These are phyloP conservation scores for Melospiza georgiana DNA, from an alignment of 2,113 vertebrate genomes.

Conservation along the genomic window DNA sequence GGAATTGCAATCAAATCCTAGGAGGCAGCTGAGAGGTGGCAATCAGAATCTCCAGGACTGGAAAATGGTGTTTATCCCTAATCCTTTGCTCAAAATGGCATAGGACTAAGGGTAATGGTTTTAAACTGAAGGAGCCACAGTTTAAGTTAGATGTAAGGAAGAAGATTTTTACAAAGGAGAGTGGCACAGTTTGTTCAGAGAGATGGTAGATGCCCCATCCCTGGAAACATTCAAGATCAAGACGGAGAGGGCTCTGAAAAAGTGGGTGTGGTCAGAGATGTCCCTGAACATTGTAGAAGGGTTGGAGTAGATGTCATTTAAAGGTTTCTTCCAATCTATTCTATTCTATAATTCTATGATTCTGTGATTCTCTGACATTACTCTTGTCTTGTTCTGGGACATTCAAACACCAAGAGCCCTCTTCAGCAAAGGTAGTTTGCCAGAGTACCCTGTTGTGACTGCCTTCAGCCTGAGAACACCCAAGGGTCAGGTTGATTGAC, in stretches of 20 bases:
- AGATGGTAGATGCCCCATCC: neutral
- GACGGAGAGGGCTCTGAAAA: neutral
- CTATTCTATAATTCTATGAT: neutral
- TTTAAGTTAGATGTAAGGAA: neutral
- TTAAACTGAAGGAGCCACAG: neutral
- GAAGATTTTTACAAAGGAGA: neutral
- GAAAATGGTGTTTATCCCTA: neutral
- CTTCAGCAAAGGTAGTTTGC: neutral
- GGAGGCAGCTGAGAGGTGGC: neutral
- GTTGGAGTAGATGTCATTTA: neutral
- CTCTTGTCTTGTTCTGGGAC: neutral
- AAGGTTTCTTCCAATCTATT: neutral
- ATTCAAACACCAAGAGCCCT: neutral
- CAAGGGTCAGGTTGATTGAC: neutral
- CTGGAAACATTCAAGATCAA: neutral
- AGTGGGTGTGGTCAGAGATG: neutral
- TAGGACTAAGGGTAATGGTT: rapidly evolving
- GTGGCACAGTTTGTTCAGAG: neutral
- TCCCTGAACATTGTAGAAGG: neutral
- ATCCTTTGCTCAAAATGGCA: neutral
- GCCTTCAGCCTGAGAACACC: neutral
- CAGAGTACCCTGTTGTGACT: neutral
- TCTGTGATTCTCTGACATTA: too few species aligned
- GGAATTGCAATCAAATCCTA: neutral
- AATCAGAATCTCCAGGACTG: neutral